These are phyloP conservation scores for Unio delphinus DNA, from an alignment of 2,888 invertebrate genomes.

Conservation along the genomic window DNA sequence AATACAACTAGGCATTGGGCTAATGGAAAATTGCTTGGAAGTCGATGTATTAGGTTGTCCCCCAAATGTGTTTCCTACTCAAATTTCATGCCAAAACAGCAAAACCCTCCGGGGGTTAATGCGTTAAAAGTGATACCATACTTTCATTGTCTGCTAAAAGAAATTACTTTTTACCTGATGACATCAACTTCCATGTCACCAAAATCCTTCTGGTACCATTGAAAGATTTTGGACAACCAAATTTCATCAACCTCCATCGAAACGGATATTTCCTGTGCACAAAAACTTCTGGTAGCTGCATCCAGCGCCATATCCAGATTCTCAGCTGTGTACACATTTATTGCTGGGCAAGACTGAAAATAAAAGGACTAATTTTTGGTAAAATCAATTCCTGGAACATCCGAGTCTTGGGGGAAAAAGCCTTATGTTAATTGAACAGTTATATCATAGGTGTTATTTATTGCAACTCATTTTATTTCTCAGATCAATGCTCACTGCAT, in stretches of 20 bases:
- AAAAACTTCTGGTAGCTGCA: slow-evolving; percentile 62
- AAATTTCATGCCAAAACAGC: no score
- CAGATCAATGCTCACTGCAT: no score
- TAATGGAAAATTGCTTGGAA: no score
- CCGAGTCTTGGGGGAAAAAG: not conserved
- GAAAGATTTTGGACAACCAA: slow-evolving; percentile 64
- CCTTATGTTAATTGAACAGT: not conserved
- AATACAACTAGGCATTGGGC: no score
- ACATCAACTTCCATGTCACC: slow-evolving; percentile 63
- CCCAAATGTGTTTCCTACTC: no score
- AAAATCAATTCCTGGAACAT: not conserved
- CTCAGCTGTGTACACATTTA: slow-evolving; percentile 65
- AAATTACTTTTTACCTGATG: slow-evolving; percentile 47
- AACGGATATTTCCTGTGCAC: slow-evolving; percentile 63
- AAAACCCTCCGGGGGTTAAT: no score
- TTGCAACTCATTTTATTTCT: not conserved
- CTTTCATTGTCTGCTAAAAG: no score
- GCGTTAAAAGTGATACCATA: no score
- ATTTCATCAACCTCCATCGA: slow-evolving; percentile 57
- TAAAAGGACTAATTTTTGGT: slow-evolving; percentile 3
- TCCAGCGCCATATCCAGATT: slow-evolving; percentile 66
- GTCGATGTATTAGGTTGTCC: no score
- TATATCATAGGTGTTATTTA: not conserved
- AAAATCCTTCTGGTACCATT: slow-evolving; percentile 69
- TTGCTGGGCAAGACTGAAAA: slow-evolving; percentile 68